phyloP scores from a whole-genome alignment of 2,888 invertebrate genomes.

The Tipula unca region DNA sequence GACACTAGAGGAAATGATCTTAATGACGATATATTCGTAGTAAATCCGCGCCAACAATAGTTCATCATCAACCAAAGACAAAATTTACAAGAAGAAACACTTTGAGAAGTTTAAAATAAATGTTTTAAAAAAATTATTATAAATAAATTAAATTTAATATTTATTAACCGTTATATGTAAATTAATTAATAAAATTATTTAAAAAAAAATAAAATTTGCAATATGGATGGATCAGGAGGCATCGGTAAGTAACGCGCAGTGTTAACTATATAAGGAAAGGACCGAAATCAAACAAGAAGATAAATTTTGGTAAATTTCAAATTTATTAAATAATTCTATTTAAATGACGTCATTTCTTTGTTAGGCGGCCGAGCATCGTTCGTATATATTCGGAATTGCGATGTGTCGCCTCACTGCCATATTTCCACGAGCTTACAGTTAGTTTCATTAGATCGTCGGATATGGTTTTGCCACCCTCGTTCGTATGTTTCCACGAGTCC shows the following conservation, averaged over 20 bases:
- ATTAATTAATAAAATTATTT: neutral
- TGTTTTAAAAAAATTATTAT: neutral
- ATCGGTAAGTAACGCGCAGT: too few species aligned
- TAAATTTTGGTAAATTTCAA: conserved; percentile 59
- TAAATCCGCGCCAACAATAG: neutral
- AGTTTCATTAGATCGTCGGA: neutral
- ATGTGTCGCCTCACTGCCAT: neutral
- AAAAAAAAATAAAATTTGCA: neutral
- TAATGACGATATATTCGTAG: conserved; percentile 57
- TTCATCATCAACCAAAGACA: conserved; percentile 8
- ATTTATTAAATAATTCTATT: neutral
- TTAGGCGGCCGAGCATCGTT: neutral
- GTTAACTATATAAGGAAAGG: too few species aligned
- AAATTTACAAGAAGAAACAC: neutral
- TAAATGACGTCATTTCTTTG: neutral
- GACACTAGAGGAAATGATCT: conserved; percentile 61
- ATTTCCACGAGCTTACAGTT: neutral
- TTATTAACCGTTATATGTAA: neutral
- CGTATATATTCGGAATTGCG: neutral
- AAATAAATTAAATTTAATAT: conserved; percentile 14
- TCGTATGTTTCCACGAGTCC: neutral
- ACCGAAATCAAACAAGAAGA: conserved; percentile 58
- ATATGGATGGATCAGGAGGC: too few species aligned
- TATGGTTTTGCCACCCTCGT: neutral
- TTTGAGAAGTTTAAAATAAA: neutral